These are phyloP conservation scores for Hoplostethus atlanticus DNA, from an alignment of 2,797 vertebrate species.

Conservation along the genomic window DNA sequence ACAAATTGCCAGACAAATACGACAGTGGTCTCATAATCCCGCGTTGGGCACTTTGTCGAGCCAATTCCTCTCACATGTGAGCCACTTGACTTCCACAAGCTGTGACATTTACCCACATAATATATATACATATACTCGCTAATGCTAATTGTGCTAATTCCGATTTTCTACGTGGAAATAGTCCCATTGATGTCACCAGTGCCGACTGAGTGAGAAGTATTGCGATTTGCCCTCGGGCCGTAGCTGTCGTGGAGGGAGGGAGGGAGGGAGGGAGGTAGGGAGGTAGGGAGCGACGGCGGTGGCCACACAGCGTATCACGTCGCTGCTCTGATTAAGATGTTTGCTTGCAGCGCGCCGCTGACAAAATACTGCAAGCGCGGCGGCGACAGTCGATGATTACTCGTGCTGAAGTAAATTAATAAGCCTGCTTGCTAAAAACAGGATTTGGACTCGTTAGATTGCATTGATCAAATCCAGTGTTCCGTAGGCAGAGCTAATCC, in stretches of 20 bases:
- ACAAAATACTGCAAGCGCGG: constrained; percentile 21
- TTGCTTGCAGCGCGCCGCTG: constrained; percentile 20
- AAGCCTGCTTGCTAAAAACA: constrained; percentile 37
- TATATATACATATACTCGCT: background rate
- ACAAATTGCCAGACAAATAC: constrained; percentile 17
- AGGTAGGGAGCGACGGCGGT: background rate
- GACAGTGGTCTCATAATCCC: background rate
- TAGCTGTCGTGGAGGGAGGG: constrained; percentile 30
- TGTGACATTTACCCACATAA: constrained; percentile 31
- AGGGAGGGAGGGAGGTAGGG: constrained; percentile 31
- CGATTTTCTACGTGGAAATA: constrained; percentile 23
- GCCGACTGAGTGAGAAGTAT: background rate
- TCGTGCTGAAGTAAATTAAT: constrained; percentile 38
- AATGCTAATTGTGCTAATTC: constrained; percentile 46
- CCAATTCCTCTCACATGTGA: constrained; percentile 10
- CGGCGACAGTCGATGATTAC: constrained; percentile 38
- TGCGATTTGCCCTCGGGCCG: constrained; percentile 15
- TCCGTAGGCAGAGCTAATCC: constrained; percentile 37
- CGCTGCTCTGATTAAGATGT: constrained; percentile 47
- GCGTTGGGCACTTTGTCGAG: background rate
- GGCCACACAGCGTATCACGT: constrained; percentile 18
- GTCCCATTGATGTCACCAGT: background rate
- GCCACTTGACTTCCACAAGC: constrained; percentile 26
- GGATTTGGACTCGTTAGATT: constrained; percentile 38
- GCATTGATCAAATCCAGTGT: constrained; percentile 43